Evolutionary conservation across 2,888 invertebrate genomes (phyloP).

Genomic region (Oeneis ivallda): DNA sequence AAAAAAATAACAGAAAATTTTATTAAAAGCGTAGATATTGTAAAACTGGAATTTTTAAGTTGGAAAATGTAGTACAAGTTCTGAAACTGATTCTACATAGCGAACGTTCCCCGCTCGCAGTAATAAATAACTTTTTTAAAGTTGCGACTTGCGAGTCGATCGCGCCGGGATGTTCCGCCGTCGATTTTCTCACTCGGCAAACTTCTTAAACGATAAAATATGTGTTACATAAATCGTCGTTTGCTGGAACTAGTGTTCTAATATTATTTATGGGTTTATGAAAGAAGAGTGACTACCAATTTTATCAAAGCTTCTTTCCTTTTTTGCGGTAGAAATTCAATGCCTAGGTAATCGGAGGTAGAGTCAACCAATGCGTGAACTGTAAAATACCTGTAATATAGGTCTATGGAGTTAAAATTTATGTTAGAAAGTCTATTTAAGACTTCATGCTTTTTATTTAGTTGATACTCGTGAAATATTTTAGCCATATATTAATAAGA

Average conservation of each 20-base stretch:
- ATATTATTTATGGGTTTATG: background rate
- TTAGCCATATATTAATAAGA: too few relatives aligned
- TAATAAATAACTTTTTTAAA: constrained; percentile 13
- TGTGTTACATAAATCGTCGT: constrained; percentile 12
- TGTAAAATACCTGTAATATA: too few relatives aligned
- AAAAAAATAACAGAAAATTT: background rate
- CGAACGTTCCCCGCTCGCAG: background rate
- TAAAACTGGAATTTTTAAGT: background rate
- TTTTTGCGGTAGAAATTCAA: background rate
- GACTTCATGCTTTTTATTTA: too few relatives aligned
- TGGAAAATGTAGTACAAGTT: constrained; percentile 2
- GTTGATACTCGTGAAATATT: too few relatives aligned
- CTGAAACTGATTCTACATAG: background rate
- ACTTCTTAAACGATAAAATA: constrained; percentile 9
- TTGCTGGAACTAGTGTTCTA: background rate
- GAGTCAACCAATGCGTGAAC: background rate
- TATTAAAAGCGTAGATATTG: too few relatives aligned
- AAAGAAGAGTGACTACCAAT: background rate
- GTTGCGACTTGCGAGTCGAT: constrained; percentile 7
- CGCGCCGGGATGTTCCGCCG: background rate
- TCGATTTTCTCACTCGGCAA: constrained; percentile 7
- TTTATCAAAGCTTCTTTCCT: background rate
- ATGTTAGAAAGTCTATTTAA: too few relatives aligned
- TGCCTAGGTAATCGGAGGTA: background rate
- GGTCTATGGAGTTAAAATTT: too few relatives aligned